Evolutionary conservation across 2,113 vertebrate genomes (phyloP), one percentile per base, ranked within the genome.

Genomic region (Oryzias melastigma): DNA sequence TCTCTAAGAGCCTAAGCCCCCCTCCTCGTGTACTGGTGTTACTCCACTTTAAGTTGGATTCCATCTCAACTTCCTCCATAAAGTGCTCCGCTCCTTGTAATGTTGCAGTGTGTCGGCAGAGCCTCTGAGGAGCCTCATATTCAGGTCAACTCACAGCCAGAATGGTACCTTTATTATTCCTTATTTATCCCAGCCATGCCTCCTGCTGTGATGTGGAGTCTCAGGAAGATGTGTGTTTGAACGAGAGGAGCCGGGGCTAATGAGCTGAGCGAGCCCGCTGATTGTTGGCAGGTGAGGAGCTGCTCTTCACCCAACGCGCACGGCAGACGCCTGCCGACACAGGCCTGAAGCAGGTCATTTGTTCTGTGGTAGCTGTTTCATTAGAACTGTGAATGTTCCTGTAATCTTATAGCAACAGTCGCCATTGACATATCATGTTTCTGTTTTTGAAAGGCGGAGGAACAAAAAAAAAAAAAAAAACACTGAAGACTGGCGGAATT

Each of bases 121-220:
- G 62, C 42, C 64, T 75, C 12, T 46, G 43, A 56, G 53, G 41
- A 84, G 71, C 56, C 58, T 62, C 53, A 29, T 71, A 87, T 87
- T 77, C 72, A 84, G 85, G 88, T 85, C 88, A 85, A 45, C 78
- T 87, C 82, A 5, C 87, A 86, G 84, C 78, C 60, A 65, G 88
- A 80, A 59, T 29, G 52, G 56, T 68, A 85, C 78, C 76, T 81
- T 85, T 78, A 88, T 83, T 87, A 88, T 88, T 80, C 73, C 80
- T 83, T 83, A 87, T 88, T 88, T 77, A 78, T 89, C 71, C 72
- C 77, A 77, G 80, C 75, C 84, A 56, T 71, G 77, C 58, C 52
- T 54, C 87, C 84, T 2, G 83, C 84, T 88, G 87, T 24, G 78
- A 66, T 14, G 53, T 24, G 60, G 48, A 80, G 73, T 80, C 82